phyloP scores from a whole-genome alignment of 2,113 vertebrate species.

The Chamaetylas fuelleborni region DNA sequence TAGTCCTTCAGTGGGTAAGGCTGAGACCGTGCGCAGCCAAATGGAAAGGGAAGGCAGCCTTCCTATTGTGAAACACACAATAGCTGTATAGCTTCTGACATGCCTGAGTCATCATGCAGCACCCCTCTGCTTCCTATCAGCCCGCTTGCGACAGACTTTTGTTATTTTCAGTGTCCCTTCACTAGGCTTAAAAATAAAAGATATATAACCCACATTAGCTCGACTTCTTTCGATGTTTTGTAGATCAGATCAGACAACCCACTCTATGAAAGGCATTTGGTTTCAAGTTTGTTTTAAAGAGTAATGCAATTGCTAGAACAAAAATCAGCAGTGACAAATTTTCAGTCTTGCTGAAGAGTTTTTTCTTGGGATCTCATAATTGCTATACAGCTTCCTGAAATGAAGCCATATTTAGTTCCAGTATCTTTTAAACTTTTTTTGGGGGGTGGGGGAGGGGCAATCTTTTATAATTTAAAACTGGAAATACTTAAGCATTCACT shows the following conservation, averaged over 20 bases:
- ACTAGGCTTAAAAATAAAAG: neutral
- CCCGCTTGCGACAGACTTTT: neutral
- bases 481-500: neutral
- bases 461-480: neutral
- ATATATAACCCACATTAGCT: neutral
- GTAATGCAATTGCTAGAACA: neutral
- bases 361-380: neutral
- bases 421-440: neutral
- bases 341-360: neutral
- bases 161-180: neutral
- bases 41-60: neutral
- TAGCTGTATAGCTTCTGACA: neutral
- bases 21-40: neutral
- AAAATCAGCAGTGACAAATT: neutral
- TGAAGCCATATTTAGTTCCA: neutral
- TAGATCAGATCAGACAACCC: neutral
- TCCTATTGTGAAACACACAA: neutral
- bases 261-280: neutral
- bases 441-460: rapidly evolving
- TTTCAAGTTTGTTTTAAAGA: neutral
- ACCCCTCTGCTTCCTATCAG: neutral
- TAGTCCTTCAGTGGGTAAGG: neutral
- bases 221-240: neutral
- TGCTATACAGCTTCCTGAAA: neutral
- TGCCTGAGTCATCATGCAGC: neutral